These are phyloP conservation scores for Saccopteryx leptura DNA, from an alignment of 2,113 vertebrate species.

Conservation along the genomic window DNA sequence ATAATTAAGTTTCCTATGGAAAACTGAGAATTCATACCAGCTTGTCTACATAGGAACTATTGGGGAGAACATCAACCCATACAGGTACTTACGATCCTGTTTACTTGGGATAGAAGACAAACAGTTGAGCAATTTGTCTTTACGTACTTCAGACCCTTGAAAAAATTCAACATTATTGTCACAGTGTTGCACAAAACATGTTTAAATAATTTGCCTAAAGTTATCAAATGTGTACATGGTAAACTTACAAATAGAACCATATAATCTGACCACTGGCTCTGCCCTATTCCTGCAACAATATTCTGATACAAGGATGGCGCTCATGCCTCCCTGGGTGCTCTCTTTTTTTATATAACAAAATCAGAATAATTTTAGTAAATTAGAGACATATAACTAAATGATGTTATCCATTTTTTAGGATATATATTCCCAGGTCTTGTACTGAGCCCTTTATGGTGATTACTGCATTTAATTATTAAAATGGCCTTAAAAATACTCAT, in stretches of 20 bases:
- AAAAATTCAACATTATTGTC: neutral
- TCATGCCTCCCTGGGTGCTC: neutral
- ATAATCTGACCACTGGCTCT: neutral
- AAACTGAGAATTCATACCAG: neutral
- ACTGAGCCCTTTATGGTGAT: neutral
- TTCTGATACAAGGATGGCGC: neutral
- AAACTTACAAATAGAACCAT: neutral
- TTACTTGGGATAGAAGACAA: neutral
- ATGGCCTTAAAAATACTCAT: neutral
- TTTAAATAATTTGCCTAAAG: neutral
- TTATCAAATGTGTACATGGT: neutral
- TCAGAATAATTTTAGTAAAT: neutral
- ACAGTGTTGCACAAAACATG: neutral
- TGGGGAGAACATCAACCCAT: accelerated
- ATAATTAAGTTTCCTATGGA: neutral
- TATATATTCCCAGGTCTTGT: neutral
- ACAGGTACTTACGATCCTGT: neutral
- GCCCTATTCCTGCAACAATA: neutral
- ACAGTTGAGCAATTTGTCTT: neutral
- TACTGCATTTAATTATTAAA: neutral
- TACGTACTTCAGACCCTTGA: neutral
- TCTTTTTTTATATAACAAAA: neutral
- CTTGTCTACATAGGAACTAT: neutral
- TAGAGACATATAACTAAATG: neutral
- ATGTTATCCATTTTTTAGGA: neutral